Evolutionary conservation across 2,797 vertebrate genomes (phyloP).

Genomic region (Spea hammondii): DNA sequence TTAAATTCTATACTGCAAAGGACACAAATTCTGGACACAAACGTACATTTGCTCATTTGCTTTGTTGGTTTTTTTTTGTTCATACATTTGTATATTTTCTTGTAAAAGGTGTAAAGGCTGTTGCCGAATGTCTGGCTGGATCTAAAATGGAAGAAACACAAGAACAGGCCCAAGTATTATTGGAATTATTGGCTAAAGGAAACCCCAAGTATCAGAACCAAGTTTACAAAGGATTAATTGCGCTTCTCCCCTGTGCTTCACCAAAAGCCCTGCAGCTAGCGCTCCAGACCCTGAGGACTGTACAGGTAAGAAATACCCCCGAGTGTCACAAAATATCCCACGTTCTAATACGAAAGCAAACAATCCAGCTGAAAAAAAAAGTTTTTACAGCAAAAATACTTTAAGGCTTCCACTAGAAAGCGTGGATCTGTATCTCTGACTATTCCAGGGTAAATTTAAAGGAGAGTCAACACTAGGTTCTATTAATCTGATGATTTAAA

Average conservation of each 20-base stretch:
- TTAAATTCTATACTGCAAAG: background rate
- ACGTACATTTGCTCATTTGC: background rate
- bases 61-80: background rate
- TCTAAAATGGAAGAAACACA: constrained; percentile 69
- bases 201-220: constrained; percentile 78
- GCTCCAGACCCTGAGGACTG: constrained; percentile 66
- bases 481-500: too few relatives aligned
- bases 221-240: constrained; percentile 76
- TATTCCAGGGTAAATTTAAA: too few relatives aligned
- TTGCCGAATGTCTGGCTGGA: constrained; percentile 70
- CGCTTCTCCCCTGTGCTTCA: constrained; percentile 67
- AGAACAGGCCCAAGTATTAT: constrained; percentile 65
- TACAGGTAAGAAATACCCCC: constrained; percentile 67
- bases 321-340: too few relatives aligned
- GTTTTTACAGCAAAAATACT: too few relatives aligned
- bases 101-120: constrained; percentile 68
- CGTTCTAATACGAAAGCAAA: background rate
- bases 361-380: background rate
- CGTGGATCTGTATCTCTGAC: too few relatives aligned
- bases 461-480: too few relatives aligned
- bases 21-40: background rate
- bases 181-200: constrained; percentile 70
- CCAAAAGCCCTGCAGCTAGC: constrained; percentile 72
- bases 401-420: too few relatives aligned
- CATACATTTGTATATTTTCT: constrained; percentile 9